Base-by-base conservation (phyloP, 2,888 invertebrate genomes). In the Acleris emargana region DNA sequence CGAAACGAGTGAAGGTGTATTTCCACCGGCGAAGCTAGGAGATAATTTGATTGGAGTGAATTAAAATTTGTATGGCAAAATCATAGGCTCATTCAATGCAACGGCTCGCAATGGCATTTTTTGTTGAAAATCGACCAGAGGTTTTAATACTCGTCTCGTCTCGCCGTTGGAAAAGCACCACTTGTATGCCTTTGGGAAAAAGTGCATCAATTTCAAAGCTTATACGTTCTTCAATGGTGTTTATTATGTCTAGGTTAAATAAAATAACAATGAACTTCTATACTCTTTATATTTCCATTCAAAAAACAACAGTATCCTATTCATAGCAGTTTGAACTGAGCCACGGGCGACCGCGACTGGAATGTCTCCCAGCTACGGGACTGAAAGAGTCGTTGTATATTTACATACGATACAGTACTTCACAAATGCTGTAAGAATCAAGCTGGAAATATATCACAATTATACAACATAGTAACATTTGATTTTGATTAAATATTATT, bases 251-350 rank as follows among this genome's bases (percentile, higher is more conserved):
- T 49, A 47, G 20, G 32, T 43, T 49, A 9, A 72, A 82, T 77
- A 78, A 72, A 83, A 83, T 68, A 64, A 76, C 55, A 64, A 18
- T 71, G 73, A 86, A 87, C 85, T 88, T 88, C 83, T 88, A 89
- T 88, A 86, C 66, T 80, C 84, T 87, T 89, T 88, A 57, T 64
- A 88, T 87, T 89, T 87, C 86, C 87, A 86, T 87, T 86, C 84
- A 88, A 86, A 66, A 64, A 88, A 90, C 88, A 89, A 89, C 88
- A 88, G 81, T 82, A 83, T 84, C 85, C 82, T 85, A 82, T 83
- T 84, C 87, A 87, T 81, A 80, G 66, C 55, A 57, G 55, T 57
- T 61, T 57, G 61, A 61, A 66, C 66, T 50, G 38, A 52, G 22
- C 53, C 42, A 49, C 52, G 43, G 62, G 52, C 57, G 25, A 57